A percentile compares a stretch with the other conserved stretches of the same genome.
Evolutionary conservation across 37 sponge, comb jelly and placozoan species (phyloP).

Genomic region (Chondrosia reniformis): DNA sequence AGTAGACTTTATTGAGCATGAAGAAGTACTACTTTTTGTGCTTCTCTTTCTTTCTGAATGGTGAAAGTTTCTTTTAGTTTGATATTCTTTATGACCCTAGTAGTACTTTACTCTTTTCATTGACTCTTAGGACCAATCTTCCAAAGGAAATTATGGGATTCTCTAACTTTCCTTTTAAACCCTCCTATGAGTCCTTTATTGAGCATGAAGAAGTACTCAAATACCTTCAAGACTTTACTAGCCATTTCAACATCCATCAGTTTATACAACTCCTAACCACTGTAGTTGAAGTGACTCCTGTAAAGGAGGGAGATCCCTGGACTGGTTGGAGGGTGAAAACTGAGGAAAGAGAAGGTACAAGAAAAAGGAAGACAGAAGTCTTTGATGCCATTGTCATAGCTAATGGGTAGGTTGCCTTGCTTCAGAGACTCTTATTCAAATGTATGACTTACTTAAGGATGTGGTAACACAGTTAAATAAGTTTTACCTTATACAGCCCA

Average conservation of each 20-base stretch:
- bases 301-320: background rate
- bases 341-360: background rate
- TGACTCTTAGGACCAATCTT: constrained; percentile 54
- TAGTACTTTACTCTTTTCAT: background rate
- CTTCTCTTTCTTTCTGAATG: too few species aligned
- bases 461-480: too few species aligned
- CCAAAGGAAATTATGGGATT: constrained; percentile 78
- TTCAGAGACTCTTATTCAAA: too few species aligned
- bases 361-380: background rate
- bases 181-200: constrained; percentile 53
- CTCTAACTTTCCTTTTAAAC: constrained; percentile 57
- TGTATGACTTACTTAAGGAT: too few species aligned
- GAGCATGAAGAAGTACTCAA: constrained; percentile 49
- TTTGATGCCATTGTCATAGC: constrained; percentile 75
- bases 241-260: constrained; percentile 40
- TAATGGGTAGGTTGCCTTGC: constrained; percentile 66
- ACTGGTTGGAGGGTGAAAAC: constrained; percentile 46
- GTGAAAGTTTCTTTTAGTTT: too few species aligned
- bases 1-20: too few species aligned
- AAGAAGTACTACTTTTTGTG: too few species aligned
- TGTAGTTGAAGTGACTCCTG: constrained; percentile 44
- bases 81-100: too few species aligned
- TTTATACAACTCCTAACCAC: constrained; percentile 44
- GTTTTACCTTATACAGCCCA: too few species aligned
- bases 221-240: constrained; percentile 54